These are phyloP conservation scores for Bujurquina vittata DNA, from an alignment of 2,113 vertebrate species.

Conservation along the genomic window DNA sequence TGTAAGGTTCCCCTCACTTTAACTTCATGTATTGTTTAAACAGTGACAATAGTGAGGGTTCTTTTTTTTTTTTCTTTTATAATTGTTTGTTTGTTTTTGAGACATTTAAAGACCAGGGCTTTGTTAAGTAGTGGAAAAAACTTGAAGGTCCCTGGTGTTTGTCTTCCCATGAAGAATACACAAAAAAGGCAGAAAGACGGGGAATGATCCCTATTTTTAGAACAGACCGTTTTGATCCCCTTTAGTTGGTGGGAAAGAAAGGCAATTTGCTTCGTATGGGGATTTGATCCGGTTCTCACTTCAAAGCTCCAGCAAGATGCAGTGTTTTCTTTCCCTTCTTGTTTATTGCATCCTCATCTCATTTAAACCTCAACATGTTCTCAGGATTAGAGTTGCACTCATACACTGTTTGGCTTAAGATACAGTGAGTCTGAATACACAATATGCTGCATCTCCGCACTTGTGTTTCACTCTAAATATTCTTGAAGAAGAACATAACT, in stretches of 20 bases:
- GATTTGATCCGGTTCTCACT: conserved; percentile 65
- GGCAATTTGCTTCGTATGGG: conserved; percentile 43
- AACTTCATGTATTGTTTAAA: not conserved
- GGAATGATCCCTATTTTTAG: conserved; percentile 65
- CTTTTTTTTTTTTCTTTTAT: too few species aligned
- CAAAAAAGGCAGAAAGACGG: conserved; percentile 5
- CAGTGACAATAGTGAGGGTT: not conserved
- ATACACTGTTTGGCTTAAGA: conserved; percentile 34
- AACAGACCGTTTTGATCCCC: conserved; percentile 44
- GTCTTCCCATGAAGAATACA: conserved; percentile 22
- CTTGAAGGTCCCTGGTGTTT: conserved; percentile 31
- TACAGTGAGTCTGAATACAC: not conserved
- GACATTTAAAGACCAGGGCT: not conserved
- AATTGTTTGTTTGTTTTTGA: conserved; percentile 4
- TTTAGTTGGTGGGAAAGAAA: conserved; percentile 48
- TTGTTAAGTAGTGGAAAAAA: conserved; percentile 5
- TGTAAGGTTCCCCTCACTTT: too few species aligned
- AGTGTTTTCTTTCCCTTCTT: conserved; percentile 32
- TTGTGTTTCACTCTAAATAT: conserved; percentile 12
- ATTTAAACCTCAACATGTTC: conserved; percentile 57
- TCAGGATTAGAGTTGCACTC: conserved; percentile 42
- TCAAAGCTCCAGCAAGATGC: conserved; percentile 54
- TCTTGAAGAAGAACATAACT: not conserved
- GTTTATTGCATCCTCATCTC: conserved; percentile 52
- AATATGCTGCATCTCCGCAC: not conserved